Conservation (phyloP, 2,888 invertebrate genomes). For the Epirrhoe tristata region DNA sequence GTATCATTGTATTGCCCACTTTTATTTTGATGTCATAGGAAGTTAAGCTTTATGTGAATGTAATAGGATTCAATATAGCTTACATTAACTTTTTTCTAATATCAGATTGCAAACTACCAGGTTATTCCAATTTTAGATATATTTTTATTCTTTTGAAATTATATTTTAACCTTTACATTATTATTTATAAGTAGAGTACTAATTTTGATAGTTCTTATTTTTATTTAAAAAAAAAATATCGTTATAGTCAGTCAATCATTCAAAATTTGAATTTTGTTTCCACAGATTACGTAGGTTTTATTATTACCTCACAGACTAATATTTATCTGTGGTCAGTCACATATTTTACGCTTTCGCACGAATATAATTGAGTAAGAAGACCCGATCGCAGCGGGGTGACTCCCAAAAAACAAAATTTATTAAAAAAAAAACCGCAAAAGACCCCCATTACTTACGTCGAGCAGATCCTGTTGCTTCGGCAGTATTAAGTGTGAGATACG, state of each 20-base stretch:
- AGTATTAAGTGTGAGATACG: conserved; percentile 83
- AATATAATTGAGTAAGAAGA: conserved; percentile 82
- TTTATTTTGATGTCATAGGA: background rate
- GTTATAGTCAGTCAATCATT: background rate
- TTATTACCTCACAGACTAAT: background rate
- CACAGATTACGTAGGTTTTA: background rate
- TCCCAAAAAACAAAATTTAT: conserved; percentile 81
- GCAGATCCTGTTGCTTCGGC: conserved; percentile 69
- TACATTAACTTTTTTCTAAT: too few relatives aligned
- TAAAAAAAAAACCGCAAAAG: conserved; percentile 73
- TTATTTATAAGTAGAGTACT: too few relatives aligned
- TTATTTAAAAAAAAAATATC: too few relatives aligned
- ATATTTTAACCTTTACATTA: too few relatives aligned
- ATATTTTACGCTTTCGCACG: conserved; percentile 82
- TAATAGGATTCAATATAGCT: background rate
- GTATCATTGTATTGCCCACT: conserved; percentile 57
- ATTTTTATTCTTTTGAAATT: too few relatives aligned
- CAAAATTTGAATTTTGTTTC: background rate
- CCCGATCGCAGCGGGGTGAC: conserved; percentile 77
- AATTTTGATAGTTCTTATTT: too few relatives aligned
- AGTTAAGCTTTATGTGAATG: background rate
- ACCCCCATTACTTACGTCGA: conserved; percentile 79
- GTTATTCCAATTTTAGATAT: too few relatives aligned
- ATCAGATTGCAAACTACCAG: too few relatives aligned
- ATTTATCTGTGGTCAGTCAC: conserved; percentile 61